A percentile compares a stretch with the other conserved stretches of the same genome.
phyloP scores from a whole-genome alignment of 1,140 invertebrate species.

The Oedothorax gibbosus region DNA sequence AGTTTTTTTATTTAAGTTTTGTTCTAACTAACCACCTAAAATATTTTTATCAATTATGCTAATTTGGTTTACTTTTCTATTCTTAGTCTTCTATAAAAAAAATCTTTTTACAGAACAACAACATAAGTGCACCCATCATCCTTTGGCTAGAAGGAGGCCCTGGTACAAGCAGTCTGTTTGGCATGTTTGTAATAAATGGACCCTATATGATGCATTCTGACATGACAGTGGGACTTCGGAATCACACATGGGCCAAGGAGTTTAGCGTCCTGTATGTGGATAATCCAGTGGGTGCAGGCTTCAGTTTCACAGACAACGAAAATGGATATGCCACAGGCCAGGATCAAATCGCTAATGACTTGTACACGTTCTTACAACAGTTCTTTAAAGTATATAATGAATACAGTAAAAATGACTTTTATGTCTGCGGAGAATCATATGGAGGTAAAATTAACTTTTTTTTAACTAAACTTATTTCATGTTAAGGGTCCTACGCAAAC shows the following conservation, averaged over 20 bases:
- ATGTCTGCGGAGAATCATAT: constrained; percentile 65
- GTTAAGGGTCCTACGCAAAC: too few relatives aligned
- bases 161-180: constrained; percentile 82
- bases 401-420: constrained; percentile 63
- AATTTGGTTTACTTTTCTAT: too few relatives aligned
- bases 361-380: constrained; percentile 62
- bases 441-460: constrained; percentile 57
- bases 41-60: too few relatives aligned
- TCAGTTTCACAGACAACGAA: constrained; percentile 62
- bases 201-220: constrained; percentile 74
- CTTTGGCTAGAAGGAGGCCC: constrained; percentile 89
- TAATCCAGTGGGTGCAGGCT: constrained; percentile 82
- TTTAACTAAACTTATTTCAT: too few relatives aligned
- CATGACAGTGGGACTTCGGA: constrained; percentile 73
- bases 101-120: constrained; percentile 14
- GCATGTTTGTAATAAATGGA: constrained; percentile 85
- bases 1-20: too few relatives aligned
- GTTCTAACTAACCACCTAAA: too few relatives aligned
- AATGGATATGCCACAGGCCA: constrained; percentile 62
- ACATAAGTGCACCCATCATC: constrained; percentile 74
- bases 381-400: constrained; percentile 64
- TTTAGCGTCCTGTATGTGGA: constrained; percentile 87
- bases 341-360: constrained; percentile 58
- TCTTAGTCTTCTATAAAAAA: neutral
- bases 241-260: constrained; percentile 81